Base-by-base conservation (phyloP, 2,797 vertebrate genomes). In the Cyclura pinguis region DNA sequence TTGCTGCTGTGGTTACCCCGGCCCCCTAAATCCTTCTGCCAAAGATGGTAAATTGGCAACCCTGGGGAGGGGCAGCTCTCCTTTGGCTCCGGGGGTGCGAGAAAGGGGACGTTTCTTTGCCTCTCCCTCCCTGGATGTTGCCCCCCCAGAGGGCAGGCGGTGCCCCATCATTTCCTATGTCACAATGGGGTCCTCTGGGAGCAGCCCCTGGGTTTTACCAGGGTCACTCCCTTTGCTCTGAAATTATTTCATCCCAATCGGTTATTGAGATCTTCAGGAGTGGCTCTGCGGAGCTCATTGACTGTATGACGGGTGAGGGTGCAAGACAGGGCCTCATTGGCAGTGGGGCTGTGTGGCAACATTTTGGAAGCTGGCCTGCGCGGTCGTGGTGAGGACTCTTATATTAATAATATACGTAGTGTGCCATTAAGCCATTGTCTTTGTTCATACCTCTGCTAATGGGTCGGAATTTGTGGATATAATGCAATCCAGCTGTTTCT, bases 11-110 rank as follows among this genome's bases (percentile, higher is more conserved):
- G 47, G 38, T 52, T 38, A 2, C 22, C 78, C 67, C 35, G 27
- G 35, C 35, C 47, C 24, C 88, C 47, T 50, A n/a, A 73, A 38
- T 52, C 90, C 86, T 24, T 47, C 73, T 88, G 85, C 80, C 90
- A 88, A 72, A 47, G 80, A 87, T 88, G 86, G 80, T 35, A 88
- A 69, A 88, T 84, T 91, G 80, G 90, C 80, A 69, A 29, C 57
- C 57, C 2, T 42, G 80, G 64, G 47, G 74, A 20, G 3, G 81
- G 73, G 42, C 47, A 77, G 59, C 22, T 67, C 59, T 84, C 29
- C 83, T 74, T 47, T 42, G 55, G 50, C 57, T 72, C 62, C 29
- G 20, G 20, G 1, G 32, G 59, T 62, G 59, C 20, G 59, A 62
- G 67, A 29, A 18, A 12, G n/a, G 52, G 14, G 18, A 14, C 3